Percentiles rank a stretch among this genome's conserved stretches.
phyloP scores from a whole-genome alignment of 2,113 vertebrate genomes.

The human (Homo sapiens) region DNA sequence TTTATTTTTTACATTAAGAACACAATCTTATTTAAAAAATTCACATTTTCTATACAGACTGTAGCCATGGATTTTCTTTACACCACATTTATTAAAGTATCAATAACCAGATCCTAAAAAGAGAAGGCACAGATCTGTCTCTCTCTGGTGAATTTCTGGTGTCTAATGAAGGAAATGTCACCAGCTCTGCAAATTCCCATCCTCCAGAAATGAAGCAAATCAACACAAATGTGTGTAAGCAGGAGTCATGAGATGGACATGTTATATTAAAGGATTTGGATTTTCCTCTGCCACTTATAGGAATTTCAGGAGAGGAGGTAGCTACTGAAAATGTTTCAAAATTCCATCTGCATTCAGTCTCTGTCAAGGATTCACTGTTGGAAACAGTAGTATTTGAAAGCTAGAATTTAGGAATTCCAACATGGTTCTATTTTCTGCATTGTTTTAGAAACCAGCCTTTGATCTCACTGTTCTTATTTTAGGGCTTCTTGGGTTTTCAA shows the following conservation, averaged over 20 bases:
- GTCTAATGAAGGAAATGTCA: constrained; percentile 71
- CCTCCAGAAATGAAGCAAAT: constrained; percentile 69
- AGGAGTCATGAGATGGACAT: constrained; percentile 49
- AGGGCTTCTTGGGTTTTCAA: background rate
- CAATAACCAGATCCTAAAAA: constrained; percentile 85
- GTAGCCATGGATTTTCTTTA: constrained; percentile 75
- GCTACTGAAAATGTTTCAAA: background rate
- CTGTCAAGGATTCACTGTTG: background rate
- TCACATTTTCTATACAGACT: constrained; percentile 84
- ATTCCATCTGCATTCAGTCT: background rate
- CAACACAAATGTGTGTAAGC: constrained; percentile 62
- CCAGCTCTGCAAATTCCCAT: constrained; percentile 61
- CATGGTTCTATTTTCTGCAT: background rate
- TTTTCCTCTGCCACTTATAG: background rate
- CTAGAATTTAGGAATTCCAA: background rate
- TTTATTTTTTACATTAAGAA: constrained; percentile 78
- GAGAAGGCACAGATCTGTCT: constrained; percentile 84
- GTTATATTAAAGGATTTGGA: background rate
- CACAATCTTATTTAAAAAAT: constrained; percentile 83
- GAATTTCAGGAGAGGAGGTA: constrained; percentile 26
- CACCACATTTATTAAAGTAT: constrained; percentile 82
- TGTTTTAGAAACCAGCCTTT: background rate
- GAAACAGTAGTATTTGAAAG: background rate
- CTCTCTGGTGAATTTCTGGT: constrained; percentile 77
- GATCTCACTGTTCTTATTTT: background rate